Percentiles rank a stretch among this genome's conserved stretches.
Evolutionary conservation across 1,140 invertebrate genomes (phyloP).

Genomic region (Chrysomallon squamiferum): DNA sequence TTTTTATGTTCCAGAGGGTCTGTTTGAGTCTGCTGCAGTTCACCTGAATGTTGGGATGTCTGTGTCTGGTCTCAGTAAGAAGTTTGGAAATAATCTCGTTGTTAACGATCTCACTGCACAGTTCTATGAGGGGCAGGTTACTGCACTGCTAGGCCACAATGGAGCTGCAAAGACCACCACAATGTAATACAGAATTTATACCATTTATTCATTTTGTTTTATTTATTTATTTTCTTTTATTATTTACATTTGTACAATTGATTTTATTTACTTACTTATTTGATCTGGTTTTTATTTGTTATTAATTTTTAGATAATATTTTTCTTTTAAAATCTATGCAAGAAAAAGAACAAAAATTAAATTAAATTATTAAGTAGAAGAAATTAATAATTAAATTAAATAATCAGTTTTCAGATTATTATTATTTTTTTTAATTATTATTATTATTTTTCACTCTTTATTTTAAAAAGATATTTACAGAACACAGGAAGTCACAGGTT

Average conservation of each 20-base stretch:
- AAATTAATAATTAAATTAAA: no score
- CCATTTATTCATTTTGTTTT: neutral
- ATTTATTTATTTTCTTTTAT: no score
- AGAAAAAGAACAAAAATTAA: no score
- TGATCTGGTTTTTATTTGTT: no score
- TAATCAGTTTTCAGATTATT: no score
- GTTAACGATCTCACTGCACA: constrained; percentile 77
- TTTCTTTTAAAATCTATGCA: no score
- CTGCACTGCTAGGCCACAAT: constrained; percentile 69
- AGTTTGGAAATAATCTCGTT: constrained; percentile 43
- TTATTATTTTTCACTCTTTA: no score
- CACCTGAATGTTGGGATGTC: constrained; percentile 44
- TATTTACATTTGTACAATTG: neutral
- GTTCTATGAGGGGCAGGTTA: constrained; percentile 71
- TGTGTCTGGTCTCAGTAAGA: constrained; percentile 44
- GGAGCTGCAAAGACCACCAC: constrained; percentile 71
- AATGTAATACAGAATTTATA: constrained; percentile 63
- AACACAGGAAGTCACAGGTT: no score
- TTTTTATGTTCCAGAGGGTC: neutral
- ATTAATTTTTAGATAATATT: no score
- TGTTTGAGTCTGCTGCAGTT: constrained; percentile 23
- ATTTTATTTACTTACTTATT: neutral
- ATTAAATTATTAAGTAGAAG: no score
- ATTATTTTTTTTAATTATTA: no score
- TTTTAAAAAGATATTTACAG: no score